Evolutionary conservation across 2,888 invertebrate species (phyloP).

Genomic region (Linnaemya vulpina): DNA sequence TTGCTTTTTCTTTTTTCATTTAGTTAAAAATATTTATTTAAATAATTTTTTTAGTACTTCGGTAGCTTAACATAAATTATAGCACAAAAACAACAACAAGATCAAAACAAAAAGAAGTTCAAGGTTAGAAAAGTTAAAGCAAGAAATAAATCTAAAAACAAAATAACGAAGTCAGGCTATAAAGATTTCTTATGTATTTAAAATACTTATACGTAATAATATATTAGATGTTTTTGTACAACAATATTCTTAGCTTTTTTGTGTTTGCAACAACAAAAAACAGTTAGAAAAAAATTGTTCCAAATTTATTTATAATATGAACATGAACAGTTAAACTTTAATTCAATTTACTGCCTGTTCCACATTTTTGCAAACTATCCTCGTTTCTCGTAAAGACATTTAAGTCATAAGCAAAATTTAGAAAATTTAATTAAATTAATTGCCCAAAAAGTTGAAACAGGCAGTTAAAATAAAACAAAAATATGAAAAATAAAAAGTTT

Average conservation of each 20-base stretch:
- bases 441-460: too few relatives aligned
- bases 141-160: slow-evolving; percentile 42
- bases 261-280: not conserved
- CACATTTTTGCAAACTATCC: too few relatives aligned
- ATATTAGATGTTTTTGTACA: not conserved
- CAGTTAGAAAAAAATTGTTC: not conserved
- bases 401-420: not conserved
- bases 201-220: not conserved
- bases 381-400: too few relatives aligned
- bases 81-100: slow-evolving; percentile 68
- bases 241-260: not conserved
- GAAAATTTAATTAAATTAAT: too few relatives aligned
- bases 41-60: slow-evolving; percentile 41
- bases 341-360: not conserved
- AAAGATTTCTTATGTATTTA: slow-evolving; percentile 1
- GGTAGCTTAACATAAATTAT: slow-evolving; percentile 58
- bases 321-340: not conserved
- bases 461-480: too few relatives aligned
- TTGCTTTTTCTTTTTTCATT: slow-evolving; percentile 24
- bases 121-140: slow-evolving; percentile 21
- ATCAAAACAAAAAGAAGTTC: slow-evolving; percentile 28
- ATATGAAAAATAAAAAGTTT: too few relatives aligned
- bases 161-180: slow-evolving; percentile 10
- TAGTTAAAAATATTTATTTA: slow-evolving; percentile 27
- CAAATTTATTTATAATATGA: not conserved